These are phyloP conservation scores for Ophiodon elongatus DNA, from an alignment of 2,113 vertebrate species.

Conservation along the genomic window DNA sequence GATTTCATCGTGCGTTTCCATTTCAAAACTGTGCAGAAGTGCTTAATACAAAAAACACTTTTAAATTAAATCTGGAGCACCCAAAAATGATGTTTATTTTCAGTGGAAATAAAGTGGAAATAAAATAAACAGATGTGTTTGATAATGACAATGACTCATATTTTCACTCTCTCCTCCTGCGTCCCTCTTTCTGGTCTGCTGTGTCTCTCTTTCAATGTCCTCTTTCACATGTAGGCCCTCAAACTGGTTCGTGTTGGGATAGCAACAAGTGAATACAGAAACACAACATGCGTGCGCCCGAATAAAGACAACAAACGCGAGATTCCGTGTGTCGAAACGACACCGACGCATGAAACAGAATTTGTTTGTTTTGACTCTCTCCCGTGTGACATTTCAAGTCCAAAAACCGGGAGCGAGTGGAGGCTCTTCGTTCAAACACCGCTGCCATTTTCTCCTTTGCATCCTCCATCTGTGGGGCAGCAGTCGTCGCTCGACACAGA, in stretches of 20 bases:
- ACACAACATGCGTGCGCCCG: not conserved
- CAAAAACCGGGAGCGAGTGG: not conserved
- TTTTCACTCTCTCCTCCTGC: not conserved
- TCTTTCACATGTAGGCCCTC: not conserved
- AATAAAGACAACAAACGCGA: not conserved
- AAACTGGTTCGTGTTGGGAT: slow-evolving; percentile 10
- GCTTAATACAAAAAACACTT: slow-evolving; percentile 19
- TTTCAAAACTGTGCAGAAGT: not conserved
- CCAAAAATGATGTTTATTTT: not conserved
- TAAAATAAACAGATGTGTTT: slow-evolving; percentile 13
- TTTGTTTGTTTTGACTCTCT: not conserved
- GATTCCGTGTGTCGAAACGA: slow-evolving; percentile 25
- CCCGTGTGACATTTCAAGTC: not conserved
- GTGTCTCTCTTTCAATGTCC: not conserved
- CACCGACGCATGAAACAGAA: slow-evolving; percentile 6
- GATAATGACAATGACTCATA: slow-evolving; percentile 12
- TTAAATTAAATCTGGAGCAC: not conserved
- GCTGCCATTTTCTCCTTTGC: slow-evolving; percentile 40
- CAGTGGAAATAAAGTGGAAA: slow-evolving; percentile 21
- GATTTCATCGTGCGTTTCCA: slow-evolving; percentile 31
- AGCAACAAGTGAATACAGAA: slow-evolving; percentile 37
- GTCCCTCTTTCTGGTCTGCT: not conserved
- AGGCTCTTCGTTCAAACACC: slow-evolving; percentile 26
- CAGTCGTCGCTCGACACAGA: slow-evolving; percentile 58
- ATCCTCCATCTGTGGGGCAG: slow-evolving; percentile 65